Evolutionary conservation across 2,797 vertebrate species (phyloP).

Genomic region (Trachops cirrhosus): DNA sequence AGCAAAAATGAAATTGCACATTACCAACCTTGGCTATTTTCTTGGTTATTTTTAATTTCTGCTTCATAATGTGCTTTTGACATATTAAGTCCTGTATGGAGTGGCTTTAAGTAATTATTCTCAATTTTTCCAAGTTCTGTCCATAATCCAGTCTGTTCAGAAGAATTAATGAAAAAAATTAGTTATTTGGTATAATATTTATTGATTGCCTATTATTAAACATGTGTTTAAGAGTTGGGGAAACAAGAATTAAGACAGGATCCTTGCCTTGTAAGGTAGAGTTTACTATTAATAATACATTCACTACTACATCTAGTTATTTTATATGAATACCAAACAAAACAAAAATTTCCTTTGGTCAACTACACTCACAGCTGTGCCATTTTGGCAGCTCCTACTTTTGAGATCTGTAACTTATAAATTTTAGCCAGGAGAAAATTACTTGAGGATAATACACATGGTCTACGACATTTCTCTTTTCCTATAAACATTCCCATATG

Average conservation of each 20-base stretch:
- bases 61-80: slow-evolving; percentile 91
- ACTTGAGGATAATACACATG: neutral
- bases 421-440: slow-evolving; percentile 9
- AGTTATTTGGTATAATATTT: slow-evolving; percentile 25
- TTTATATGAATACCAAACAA: neutral
- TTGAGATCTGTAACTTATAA: neutral
- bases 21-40: slow-evolving; percentile 86
- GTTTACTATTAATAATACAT: neutral
- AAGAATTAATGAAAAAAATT: slow-evolving; percentile 63
- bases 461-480: neutral
- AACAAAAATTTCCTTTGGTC: neutral
- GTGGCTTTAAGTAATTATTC: slow-evolving; percentile 88
- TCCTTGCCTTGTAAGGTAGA: slow-evolving; percentile 14
- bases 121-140: slow-evolving; percentile 86
- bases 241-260: neutral
- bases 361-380: neutral
- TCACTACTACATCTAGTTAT: neutral
- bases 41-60: slow-evolving; percentile 89
- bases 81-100: slow-evolving; percentile 91
- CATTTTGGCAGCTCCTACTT: neutral
- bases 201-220: neutral
- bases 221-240: neutral
- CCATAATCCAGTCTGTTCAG: slow-evolving; percentile 87
- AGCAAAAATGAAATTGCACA: slow-evolving; percentile 31
- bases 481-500: neutral